phyloP scores from a whole-genome alignment of 2,113 vertebrate genomes.

The Cariama cristata region DNA sequence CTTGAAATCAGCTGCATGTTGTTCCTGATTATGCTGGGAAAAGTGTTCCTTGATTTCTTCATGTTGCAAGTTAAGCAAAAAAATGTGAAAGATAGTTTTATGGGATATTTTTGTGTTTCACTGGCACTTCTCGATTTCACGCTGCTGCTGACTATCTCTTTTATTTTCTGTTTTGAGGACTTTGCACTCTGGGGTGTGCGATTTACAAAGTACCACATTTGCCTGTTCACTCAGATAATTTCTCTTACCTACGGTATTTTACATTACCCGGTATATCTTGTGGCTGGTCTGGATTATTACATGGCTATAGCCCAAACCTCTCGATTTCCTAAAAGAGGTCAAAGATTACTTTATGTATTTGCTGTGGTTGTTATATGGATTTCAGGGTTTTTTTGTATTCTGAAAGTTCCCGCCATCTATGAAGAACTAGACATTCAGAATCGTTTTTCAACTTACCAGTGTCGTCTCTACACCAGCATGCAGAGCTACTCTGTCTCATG shows the following conservation, averaged over 20 bases:
- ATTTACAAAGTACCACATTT: constrained; percentile 83
- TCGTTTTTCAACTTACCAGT: constrained; percentile 25
- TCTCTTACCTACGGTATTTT: constrained; percentile 74
- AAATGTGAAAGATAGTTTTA: constrained; percentile 69
- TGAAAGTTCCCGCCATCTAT: constrained; percentile 52
- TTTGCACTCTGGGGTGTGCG: constrained; percentile 72
- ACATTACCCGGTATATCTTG: constrained; percentile 77
- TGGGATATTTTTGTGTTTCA: constrained; percentile 83
- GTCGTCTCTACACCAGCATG: constrained; percentile 70
- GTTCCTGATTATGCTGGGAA: constrained; percentile 79
- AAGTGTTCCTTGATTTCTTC: constrained; percentile 79
- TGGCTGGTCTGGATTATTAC: constrained; percentile 79
- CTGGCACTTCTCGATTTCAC: constrained; percentile 78
- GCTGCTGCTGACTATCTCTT: constrained; percentile 61
- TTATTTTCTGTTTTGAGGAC: constrained; percentile 73
- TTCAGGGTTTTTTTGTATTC: constrained; percentile 62
- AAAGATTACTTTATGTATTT: constrained; percentile 47
- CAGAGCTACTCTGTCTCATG: constrained; percentile 74
- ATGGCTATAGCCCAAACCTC: constrained; percentile 48
- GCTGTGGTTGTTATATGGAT: constrained; percentile 74
- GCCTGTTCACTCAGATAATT: constrained; percentile 81
- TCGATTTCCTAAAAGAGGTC: background rate
- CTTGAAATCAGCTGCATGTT: constrained; percentile 65
- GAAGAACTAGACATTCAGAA: constrained; percentile 39
- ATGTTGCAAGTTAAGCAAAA: constrained; percentile 74